Base-by-base conservation (phyloP, 2,888 invertebrate species). In the Spilarctia lutea region DNA sequence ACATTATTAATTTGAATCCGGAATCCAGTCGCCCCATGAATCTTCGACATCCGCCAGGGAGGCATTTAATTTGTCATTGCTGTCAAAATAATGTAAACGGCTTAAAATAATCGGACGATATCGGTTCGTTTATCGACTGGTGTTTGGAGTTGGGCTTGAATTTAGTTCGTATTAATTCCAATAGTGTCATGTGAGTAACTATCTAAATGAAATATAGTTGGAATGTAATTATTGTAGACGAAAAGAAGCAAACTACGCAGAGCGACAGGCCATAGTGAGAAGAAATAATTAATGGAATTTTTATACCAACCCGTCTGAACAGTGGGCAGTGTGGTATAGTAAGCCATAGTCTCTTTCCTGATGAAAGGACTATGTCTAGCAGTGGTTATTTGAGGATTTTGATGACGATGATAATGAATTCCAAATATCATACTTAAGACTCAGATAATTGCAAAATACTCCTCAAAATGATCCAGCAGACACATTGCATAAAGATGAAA, bases 41-140 rank as follows among this genome's bases (percentile, higher is more conserved):
- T 94, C 94, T 93, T 87, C 87, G 83, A 89, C 93, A 92, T 93
- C 93, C 94, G 93, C 89, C 88, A 90, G 90, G 85, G 90, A 85
- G 89, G 91, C 88, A 89, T 87, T 91, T 92, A 90, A 94, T 94
- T 93, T 93, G 87, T 94, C 94, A 94, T 91, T 91, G 87, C 83
- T 91, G 94, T 94, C 94, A 93, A 93, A 94, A 94, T 93, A 93
- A 92, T 88, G 89, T 90, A 88, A 90, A 89, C 85, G 82, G 89
- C 89, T 91, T 89, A 88, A 92, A 92, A 91, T 92, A 91, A 91
- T 91, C 89, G 88, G 86, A 87, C 71, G 74, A 75, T 89, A 89
- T 86, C 81, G 84, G 83, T 85, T 86, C 80, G 86, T 84, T 77
- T 80, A 83, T 81, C 77, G 83, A 52, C 27, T 70, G n/a, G 56